Conservation (phyloP, 2,888 invertebrate species). For the Drosophila niveifrons region DNA sequence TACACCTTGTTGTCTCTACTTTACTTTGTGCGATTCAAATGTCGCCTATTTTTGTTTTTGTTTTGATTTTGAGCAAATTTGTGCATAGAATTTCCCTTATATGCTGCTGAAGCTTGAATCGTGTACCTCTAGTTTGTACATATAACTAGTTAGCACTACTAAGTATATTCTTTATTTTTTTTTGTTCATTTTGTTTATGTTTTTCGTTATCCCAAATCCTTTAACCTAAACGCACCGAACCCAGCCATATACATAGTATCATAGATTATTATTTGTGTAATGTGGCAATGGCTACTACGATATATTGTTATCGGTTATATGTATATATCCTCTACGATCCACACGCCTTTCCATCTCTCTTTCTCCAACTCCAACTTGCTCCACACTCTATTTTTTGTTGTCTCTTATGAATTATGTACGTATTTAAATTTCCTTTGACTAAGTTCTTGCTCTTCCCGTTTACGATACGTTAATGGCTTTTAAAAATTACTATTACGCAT, state of each 20-base stretch:
- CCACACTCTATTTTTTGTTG: conserved; percentile 3
- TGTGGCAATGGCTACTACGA: conserved; percentile 63
- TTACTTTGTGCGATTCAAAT: conserved; percentile 25
- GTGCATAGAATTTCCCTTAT: conserved; percentile 64
- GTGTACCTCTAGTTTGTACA: conserved; percentile 37
- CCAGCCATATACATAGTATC: conserved; percentile 42
- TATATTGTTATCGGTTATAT: conserved; percentile 55
- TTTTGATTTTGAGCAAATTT: conserved; percentile 70
- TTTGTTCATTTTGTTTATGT: no score
- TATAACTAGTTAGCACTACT: conserved; percentile 55
- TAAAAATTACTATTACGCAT: conserved; percentile 78
- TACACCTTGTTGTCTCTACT: conserved; percentile 44
- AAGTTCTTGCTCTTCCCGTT: conserved; percentile 40
- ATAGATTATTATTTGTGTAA: conserved; percentile 34
- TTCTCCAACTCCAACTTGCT: conserved; percentile 5
- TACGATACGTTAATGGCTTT: conserved; percentile 64
- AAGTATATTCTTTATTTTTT: conserved; percentile 11
- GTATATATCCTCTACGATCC: conserved; percentile 33
- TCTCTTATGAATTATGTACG: conserved; percentile 78
- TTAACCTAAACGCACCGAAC: conserved; percentile 54
- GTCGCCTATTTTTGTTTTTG: conserved; percentile 44
- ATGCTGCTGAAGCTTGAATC: conserved; percentile 59
- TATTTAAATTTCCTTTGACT: conserved; percentile 71
- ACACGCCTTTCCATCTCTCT: conserved; percentile 14
- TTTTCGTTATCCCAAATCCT: conserved; percentile 38